Evolutionary conservation across 2,888 invertebrate genomes (phyloP).

Genomic region (Amaurobius ferox): DNA sequence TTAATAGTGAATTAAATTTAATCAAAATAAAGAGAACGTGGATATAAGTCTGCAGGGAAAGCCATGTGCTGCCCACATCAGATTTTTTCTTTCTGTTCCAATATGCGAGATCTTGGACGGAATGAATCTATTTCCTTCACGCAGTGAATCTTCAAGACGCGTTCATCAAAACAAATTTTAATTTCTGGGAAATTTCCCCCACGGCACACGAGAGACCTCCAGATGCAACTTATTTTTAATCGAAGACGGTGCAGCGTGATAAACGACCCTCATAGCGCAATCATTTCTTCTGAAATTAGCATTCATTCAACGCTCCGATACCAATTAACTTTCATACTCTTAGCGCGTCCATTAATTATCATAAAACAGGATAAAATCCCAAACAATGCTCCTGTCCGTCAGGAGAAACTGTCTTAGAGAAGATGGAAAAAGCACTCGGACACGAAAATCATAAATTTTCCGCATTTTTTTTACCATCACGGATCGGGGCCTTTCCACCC

Average conservation of each 20-base stretch:
- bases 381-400: background rate
- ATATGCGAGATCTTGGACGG: too few species aligned
- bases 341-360: background rate
- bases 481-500: background rate
- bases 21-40: too few species aligned
- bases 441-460: conserved; percentile 9
- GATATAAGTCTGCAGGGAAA: too few species aligned
- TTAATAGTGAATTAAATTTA: too few species aligned
- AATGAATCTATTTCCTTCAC: too few species aligned
- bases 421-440: background rate
- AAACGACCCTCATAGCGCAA: background rate
- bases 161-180: too few species aligned
- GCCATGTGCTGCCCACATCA: too few species aligned
- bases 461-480: background rate
- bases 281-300: background rate
- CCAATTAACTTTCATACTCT: conserved; percentile 2
- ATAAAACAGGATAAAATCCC: background rate
- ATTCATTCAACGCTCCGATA: conserved; percentile 6
- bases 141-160: too few species aligned
- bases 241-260: background rate
- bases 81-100: too few species aligned
- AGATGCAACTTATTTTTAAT: background rate
- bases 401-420: background rate
- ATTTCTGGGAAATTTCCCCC: too few species aligned
- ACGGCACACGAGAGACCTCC: too few species aligned